A percentile compares a stretch with the other conserved stretches of the same genome.
Conservation (phyloP, 2,113 vertebrate genomes). For the Centropristis striata region DNA sequence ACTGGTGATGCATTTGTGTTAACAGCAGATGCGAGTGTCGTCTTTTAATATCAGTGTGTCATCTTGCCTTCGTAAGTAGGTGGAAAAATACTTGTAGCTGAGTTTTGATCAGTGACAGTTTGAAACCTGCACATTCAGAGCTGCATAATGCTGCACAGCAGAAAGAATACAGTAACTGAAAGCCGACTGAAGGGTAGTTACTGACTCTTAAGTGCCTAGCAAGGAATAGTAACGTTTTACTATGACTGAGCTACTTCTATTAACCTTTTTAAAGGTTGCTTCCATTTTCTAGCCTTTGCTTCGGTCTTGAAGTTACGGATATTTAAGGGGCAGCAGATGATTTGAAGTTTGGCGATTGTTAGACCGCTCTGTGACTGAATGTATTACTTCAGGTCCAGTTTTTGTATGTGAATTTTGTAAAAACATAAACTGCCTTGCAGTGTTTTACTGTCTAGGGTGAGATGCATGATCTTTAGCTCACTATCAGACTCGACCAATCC, state of each 20-base stretch:
- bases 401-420: constrained; percentile 60
- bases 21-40: neutral
- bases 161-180: constrained; percentile 27
- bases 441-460: constrained; percentile 14
- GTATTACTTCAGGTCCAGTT: constrained; percentile 58
- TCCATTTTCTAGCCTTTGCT: constrained; percentile 51
- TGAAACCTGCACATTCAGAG: constrained; percentile 20
- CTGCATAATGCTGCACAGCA: constrained; percentile 1
- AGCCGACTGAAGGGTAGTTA: constrained; percentile 24
- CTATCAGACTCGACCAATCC: neutral
- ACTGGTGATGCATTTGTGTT: neutral
- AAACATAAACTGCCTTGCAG: constrained; percentile 50
- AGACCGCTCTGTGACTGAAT: constrained; percentile 54
- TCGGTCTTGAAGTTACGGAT: constrained; percentile 14
- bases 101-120: constrained; percentile 7
- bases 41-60: constrained; percentile 4
- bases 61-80: constrained; percentile 14
- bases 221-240: constrained; percentile 50
- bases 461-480: neutral
- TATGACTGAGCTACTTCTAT: constrained; percentile 52
- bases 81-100: neutral
- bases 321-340: constrained; percentile 5
- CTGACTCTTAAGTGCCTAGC: constrained; percentile 78
- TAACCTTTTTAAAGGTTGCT: constrained; percentile 48
- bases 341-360: constrained; percentile 32